A percentile compares a stretch with the other conserved stretches of the same genome.
These are phyloP conservation scores for Aurelia sp. DNA, from an alignment of 30 jellyfish, hydroid and myxozoan genomes.

Conservation along the genomic window DNA sequence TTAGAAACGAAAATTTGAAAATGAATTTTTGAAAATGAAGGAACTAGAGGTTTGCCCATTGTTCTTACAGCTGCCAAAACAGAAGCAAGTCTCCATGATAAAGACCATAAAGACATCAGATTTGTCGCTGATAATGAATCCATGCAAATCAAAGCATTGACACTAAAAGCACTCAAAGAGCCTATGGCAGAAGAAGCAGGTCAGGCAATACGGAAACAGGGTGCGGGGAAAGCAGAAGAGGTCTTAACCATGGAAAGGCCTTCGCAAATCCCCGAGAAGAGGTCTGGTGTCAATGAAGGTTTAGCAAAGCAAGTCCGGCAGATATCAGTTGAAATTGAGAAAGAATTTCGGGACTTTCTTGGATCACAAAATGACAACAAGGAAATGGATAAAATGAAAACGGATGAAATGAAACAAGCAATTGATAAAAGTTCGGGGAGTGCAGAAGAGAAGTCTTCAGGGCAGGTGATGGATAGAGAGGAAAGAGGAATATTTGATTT, in stretches of 20 bases:
- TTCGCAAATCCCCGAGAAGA: not conserved
- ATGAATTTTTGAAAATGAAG: too few relatives aligned
- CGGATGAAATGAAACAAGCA: not conserved
- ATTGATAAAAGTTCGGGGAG: not conserved
- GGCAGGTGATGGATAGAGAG: not conserved
- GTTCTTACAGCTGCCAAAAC: conserved; percentile 18
- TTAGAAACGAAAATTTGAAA: too few relatives aligned
- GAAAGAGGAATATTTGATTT: conserved; percentile 2
- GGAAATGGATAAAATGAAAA: not conserved
- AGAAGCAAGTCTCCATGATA: not conserved
- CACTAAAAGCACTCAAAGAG: not conserved
- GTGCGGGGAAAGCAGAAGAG: not conserved
- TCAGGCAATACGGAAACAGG: not conserved
- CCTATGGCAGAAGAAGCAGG: not conserved
- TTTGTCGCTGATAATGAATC: conserved; percentile 59
- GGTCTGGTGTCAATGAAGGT: conserved; percentile 6
- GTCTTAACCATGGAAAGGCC: not conserved
- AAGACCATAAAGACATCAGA: conserved; percentile 19
- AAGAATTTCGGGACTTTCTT: conserved; percentile 67
- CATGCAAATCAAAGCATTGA: not conserved
- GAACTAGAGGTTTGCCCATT: not conserved
- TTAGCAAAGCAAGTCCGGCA: conserved; percentile 32
- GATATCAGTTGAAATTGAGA: conserved; percentile 75
- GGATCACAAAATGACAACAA: conserved; percentile 23
- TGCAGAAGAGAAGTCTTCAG: not conserved